These are phyloP conservation scores for Mechanitis messenoides DNA, from an alignment of 2,888 invertebrate species.

Conservation along the genomic window DNA sequence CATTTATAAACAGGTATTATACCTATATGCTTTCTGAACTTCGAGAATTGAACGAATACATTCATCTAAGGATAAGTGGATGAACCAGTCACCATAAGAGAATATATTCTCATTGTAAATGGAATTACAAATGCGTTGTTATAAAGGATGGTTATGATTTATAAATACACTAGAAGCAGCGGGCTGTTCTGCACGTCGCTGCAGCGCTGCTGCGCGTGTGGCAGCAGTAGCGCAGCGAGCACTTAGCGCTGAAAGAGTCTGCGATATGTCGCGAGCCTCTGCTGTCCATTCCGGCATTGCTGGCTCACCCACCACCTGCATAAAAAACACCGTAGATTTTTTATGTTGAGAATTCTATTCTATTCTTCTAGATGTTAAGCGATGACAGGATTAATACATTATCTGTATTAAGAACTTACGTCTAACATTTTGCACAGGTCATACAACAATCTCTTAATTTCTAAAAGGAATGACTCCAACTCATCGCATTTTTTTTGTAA, in stretches of 20 bases:
- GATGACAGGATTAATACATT: too few species aligned
- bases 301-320: slow-evolving; percentile 60
- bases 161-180: slow-evolving; percentile 54
- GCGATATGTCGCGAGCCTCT: slow-evolving; percentile 62
- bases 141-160: background rate
- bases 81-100: too few species aligned
- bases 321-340: too few species aligned
- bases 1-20: too few species aligned
- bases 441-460: slow-evolving; percentile 65
- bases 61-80: too few species aligned
- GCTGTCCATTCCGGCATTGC: slow-evolving; percentile 67
- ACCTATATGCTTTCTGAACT: too few species aligned
- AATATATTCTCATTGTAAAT: too few species aligned
- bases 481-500: slow-evolving; percentile 54
- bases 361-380: too few species aligned
- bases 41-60: too few species aligned
- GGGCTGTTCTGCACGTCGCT: slow-evolving; percentile 51
- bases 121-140: background rate
- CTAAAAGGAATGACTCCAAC: slow-evolving; percentile 56
- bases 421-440: slow-evolving; percentile 66
- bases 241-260: slow-evolving; percentile 59
- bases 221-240: slow-evolving; percentile 58
- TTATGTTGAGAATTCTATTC: too few species aligned
- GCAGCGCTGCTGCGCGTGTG: slow-evolving; percentile 45
- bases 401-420: slow-evolving; percentile 42